Evolutionary conservation across 2,888 invertebrate genomes (phyloP).

Genomic region (Melipona beecheii): DNA sequence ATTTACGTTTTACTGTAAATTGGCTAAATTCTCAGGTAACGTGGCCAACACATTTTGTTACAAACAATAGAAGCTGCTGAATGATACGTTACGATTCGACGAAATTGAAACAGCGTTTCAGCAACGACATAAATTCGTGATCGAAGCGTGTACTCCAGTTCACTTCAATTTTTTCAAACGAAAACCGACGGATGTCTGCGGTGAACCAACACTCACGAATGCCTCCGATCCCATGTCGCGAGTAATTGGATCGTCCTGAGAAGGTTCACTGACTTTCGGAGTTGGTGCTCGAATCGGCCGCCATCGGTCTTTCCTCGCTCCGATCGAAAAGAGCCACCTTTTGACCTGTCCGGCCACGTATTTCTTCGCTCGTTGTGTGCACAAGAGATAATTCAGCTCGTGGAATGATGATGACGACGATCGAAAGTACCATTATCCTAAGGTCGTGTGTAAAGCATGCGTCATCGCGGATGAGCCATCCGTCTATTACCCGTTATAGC

Average conservation of each 20-base stretch:
- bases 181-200: conserved; percentile 64
- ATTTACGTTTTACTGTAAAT: too few relatives aligned
- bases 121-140: not conserved
- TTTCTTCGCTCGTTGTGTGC: not conserved
- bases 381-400: not conserved
- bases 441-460: not conserved
- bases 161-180: conserved; percentile 32
- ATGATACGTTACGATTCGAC: not conserved
- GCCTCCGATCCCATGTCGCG: conserved; percentile 39
- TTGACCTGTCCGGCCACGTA: not conserved
- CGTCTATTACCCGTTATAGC: not conserved
- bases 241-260: conserved; percentile 69
- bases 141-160: not conserved
- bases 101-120: not conserved
- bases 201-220: conserved; percentile 60
- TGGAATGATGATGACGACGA: not conserved
- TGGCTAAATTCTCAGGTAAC: not conserved
- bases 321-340: not conserved
- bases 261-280: conserved; percentile 56
- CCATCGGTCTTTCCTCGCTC: not conserved
- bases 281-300: conserved; percentile 13
- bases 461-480: not conserved
- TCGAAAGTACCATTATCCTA: not conserved
- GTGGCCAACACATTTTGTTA: not conserved
- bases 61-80: not conserved